Evolutionary conservation across 2,113 vertebrate genomes (phyloP).

Genomic region (Stegostoma tigrinum): DNA sequence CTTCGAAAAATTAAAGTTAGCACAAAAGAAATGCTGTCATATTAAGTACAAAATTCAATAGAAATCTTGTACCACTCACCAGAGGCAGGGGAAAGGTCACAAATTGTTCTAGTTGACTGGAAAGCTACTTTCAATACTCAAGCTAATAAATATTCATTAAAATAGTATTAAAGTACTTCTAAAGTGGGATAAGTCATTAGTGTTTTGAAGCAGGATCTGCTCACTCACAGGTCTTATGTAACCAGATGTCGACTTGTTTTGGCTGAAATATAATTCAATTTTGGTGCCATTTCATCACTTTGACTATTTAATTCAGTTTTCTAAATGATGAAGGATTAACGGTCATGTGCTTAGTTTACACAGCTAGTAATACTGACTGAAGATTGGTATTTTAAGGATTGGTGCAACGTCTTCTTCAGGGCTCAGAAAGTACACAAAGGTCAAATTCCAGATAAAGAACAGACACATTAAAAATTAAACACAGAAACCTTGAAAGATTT

Average conservation of each 20-base stretch:
- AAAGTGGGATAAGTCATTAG: neutral
- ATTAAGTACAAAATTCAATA: neutral
- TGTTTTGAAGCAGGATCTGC: neutral
- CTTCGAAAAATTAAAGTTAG: neutral
- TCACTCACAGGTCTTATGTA: neutral
- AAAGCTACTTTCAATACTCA: conserved; percentile 25
- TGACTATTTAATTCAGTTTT: neutral
- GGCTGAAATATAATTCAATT: neutral
- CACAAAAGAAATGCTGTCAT: neutral
- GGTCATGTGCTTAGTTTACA: neutral
- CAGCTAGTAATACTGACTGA: neutral
- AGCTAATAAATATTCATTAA: conserved; percentile 15
- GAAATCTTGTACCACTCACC: neutral
- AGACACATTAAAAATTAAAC: neutral
- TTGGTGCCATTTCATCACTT: neutral
- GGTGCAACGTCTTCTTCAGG: neutral
- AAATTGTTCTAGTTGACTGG: neutral
- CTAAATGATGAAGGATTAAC: neutral
- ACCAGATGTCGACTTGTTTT: neutral
- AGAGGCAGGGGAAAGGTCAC: neutral
- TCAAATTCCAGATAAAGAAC: neutral
- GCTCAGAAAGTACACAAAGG: neutral
- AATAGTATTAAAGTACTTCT: neutral
- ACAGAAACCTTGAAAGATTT: neutral
- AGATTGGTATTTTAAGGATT: neutral